A percentile compares a stretch with the other conserved stretches of the same genome.
Evolutionary conservation across 2,113 vertebrate genomes (phyloP).

Genomic region (Sitta europaea): DNA sequence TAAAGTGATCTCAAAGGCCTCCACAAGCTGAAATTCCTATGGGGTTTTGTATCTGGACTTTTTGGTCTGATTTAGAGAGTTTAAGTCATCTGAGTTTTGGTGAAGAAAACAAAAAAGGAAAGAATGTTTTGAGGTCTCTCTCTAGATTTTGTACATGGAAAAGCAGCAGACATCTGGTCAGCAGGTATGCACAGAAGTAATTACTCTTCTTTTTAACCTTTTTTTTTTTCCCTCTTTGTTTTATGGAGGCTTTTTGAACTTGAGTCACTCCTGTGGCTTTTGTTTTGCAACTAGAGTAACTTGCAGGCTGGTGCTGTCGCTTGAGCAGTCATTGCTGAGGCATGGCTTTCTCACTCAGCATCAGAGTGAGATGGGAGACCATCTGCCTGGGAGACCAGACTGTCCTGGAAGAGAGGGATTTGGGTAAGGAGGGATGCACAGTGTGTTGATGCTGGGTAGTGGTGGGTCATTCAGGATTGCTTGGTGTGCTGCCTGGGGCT

Average conservation of each 20-base stretch:
- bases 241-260: background rate
- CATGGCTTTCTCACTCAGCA: background rate
- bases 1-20: background rate
- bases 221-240: fast-evolving
- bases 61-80: background rate
- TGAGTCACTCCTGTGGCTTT: background rate
- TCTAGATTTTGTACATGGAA: fast-evolving
- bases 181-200: background rate
- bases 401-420: background rate
- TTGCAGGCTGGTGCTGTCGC: background rate
- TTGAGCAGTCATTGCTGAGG: fast-evolving
- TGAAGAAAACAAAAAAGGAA: background rate
- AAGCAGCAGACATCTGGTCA: background rate
- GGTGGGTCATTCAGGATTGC: background rate
- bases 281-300: background rate
- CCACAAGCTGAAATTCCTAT: background rate
- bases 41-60: background rate
- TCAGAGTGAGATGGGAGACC: too few species aligned
- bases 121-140: background rate
- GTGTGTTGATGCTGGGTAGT: background rate
- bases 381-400: background rate
- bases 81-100: background rate
- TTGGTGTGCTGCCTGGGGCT: background rate
- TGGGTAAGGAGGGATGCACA: background rate
- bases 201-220: background rate